A percentile compares a stretch with the other conserved stretches of the same genome.
These are phyloP conservation scores for Spheniscus mendiculus DNA, from an alignment of 2,113 vertebrate genomes.

Conservation along the genomic window DNA sequence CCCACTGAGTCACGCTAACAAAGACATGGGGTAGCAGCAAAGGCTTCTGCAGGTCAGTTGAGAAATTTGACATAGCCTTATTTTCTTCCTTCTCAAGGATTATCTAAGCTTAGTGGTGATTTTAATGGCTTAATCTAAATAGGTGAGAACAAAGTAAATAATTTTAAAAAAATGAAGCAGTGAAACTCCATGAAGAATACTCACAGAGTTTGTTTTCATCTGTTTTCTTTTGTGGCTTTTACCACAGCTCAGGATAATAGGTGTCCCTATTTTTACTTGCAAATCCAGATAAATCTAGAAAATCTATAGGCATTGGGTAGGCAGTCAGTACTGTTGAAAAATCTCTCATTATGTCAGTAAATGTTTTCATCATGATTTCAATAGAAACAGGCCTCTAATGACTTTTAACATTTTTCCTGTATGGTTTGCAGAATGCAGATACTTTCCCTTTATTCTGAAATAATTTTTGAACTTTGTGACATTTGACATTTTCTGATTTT, in stretches of 20 bases:
- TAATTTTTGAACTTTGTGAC: neutral
- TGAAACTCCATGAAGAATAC: neutral
- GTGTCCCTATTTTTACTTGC: neutral
- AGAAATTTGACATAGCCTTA: neutral
- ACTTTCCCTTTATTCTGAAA: neutral
- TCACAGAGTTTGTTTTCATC: neutral
- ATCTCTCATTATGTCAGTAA: neutral
- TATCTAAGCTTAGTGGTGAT: neutral
- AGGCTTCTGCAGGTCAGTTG: neutral
- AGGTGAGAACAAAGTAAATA: neutral
- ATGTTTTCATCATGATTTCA: neutral
- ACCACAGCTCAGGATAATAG: neutral
- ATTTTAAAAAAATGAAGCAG: neutral
- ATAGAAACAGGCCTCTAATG: neutral
- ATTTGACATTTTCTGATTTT: neutral
- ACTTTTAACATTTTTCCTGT: neutral
- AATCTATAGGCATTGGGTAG: accelerated
- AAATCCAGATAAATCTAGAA: neutral
- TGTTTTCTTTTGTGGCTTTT: neutral
- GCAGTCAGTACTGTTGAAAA: neutral
- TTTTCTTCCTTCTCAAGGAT: neutral
- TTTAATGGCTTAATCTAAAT: neutral
- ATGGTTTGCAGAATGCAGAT: neutral
- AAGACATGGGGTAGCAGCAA: neutral
- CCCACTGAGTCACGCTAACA: neutral